These are phyloP conservation scores for Brachyptera risi DNA, from an alignment of 2,888 invertebrate genomes.

Conservation along the genomic window DNA sequence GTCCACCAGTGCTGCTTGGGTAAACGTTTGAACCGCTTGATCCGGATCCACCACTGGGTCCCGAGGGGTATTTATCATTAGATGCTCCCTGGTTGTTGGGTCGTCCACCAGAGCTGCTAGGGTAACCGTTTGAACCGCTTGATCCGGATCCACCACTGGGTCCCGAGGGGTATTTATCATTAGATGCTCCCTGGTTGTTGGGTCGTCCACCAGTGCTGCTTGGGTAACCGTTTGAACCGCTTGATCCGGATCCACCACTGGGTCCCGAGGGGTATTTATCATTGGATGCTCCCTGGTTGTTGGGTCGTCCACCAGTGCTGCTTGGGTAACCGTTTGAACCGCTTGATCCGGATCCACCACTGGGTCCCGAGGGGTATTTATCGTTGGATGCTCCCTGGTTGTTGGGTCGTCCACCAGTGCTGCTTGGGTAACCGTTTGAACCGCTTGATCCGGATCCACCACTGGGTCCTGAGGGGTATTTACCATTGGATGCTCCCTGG, in stretches of 20 bases:
- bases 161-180: conserved; percentile 24
- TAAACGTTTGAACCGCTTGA: conserved; percentile 25
- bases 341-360: conserved; percentile 37
- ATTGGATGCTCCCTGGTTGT: conserved; percentile 27
- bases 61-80: conserved; percentile 27
- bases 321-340: conserved; percentile 38
- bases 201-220: conserved; percentile 25
- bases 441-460: too few species aligned
- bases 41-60: conserved; percentile 3
- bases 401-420: conserved; percentile 19
- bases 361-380: conserved; percentile 39
- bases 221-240: conserved; percentile 21
- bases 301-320: conserved; percentile 30
- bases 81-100: conserved; percentile 34
- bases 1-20: conserved; percentile 24
- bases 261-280: conserved; percentile 23
- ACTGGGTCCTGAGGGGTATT: conserved; percentile 38
- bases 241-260: conserved; percentile 29
- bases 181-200: conserved; percentile 35
- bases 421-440: conserved; percentile 37
- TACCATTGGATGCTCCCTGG: conserved; percentile 40
- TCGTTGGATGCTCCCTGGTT: conserved; percentile 40
- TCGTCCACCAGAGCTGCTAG: conserved; percentile 21
- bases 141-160: conserved; percentile 13
- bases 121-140: conserved; percentile 20